Base-by-base conservation (phyloP, 2,888 invertebrate species). In the Cantharis lateralis region DNA sequence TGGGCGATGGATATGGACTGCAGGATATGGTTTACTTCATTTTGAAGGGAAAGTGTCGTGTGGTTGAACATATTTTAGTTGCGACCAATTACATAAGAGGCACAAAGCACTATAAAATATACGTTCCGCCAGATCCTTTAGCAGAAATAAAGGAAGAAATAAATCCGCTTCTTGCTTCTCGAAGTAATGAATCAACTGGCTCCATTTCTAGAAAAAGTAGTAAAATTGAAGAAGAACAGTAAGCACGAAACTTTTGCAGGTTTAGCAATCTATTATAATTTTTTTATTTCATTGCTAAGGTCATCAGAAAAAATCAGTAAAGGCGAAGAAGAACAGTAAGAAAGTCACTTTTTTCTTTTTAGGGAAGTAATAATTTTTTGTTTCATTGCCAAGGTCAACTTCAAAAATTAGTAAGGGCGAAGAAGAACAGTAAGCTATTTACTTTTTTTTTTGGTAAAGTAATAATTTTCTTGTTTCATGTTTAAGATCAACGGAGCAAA, bases 41-140 rank as follows among this genome's bases (percentile, higher is more conserved):
- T 68, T 85, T 92, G 62, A 89, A 90, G 61, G 93, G 93, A 10
- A 72, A 73, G 26, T 92, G 92, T 82, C 90, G 90, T 82, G 89
- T 92, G 87, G 90, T 92, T 79, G 92, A 92, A 81, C 89, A 91
- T 63, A 85, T 92, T 72, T 85, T 89, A 82, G 86, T 91, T 61
- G 84, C 87, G 15, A 87, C 89, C 62, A 85, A 85, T 32, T 84
- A 84, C 64, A 85, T 83, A 26, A 83, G 88, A 10, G 87, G 88
- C 3, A 88, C 87, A 76, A 87, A 85, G 28, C 87, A 85, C 78
- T 91, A 90, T 76, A 83, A 87, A n/a, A 84, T 91, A 1, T 89
- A 90, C 78, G 88, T 90, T 82, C 89, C 90, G 11, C 24, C 20
- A 13, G 61, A 48, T 15, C 7, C 15, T 15, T 7, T 11, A 9